Conservation (phyloP, 2,888 invertebrate species). For the Callimorpha dominula region DNA sequence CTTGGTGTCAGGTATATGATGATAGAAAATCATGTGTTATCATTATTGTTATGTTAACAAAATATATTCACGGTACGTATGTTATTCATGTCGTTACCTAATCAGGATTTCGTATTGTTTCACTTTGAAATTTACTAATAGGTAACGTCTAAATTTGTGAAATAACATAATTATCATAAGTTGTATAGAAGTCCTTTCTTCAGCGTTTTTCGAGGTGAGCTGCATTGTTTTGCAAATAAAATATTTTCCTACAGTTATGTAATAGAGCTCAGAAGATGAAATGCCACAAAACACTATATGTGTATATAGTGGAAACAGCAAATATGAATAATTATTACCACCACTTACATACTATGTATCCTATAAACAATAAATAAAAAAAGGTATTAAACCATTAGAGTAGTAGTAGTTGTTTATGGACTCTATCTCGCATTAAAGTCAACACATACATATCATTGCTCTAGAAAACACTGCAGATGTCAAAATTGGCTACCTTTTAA, state of each 20-base stretch:
- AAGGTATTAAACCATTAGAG: no score
- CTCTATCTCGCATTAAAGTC: no score
- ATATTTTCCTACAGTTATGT: background rate
- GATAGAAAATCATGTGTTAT: constrained; percentile 61
- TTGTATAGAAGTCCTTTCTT: background rate
- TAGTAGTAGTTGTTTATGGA: no score
- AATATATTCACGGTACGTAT: constrained; percentile 59
- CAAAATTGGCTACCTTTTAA: no score
- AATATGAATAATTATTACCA: background rate
- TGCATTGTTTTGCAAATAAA: background rate
- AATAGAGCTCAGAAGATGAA: background rate
- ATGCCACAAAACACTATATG: background rate
- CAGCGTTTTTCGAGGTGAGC: background rate
- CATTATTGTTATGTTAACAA: constrained; percentile 73
- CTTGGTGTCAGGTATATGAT: constrained; percentile 56
- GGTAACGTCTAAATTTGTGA: background rate
- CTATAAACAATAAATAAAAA: no score
- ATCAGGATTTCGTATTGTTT: background rate
- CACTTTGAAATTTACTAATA: no score
- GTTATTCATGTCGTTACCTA: constrained; percentile 47
- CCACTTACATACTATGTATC: background rate
- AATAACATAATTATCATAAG: background rate
- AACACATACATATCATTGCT: no score
- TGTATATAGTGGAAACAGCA: background rate
- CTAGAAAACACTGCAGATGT: no score